Base-by-base conservation (phyloP, 1,140 invertebrate genomes). In the Acromyrmex echinatior region DNA sequence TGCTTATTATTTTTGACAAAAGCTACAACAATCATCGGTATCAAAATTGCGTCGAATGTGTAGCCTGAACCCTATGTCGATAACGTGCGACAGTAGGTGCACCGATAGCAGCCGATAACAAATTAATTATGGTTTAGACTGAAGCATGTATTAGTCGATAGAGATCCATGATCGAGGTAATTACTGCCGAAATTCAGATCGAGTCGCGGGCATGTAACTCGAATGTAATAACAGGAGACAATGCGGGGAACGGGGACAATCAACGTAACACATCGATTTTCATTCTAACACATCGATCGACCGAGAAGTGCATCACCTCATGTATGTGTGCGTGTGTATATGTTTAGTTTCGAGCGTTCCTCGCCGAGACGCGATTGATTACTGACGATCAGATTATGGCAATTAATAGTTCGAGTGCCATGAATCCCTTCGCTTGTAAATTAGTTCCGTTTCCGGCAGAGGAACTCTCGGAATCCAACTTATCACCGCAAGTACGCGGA, bases 151-250 rank as follows among this genome's bases (percentile, higher is more conserved):
- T 90, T 87, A 79, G 77, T 81, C 86, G 78, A 90, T 91, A 86
- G 81, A 81, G 81, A 81, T 70, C 70, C 74, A 63, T 76, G 88
- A 90, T 90, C 88, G 88, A 86, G 86, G 90, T 86, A 91, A 91
- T 91, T 91, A 90, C 88, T 74, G 77, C 76, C 86, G 88, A 91
- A 91, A 91, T 90, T 90, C 89, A 39, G 65, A 25, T 58, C 79
- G 18, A 35, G 62, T 31, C 71, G 88, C 77, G 70, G 82, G 89
- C 76, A 88, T 91, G 89, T 91, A 90, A 91, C 89, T 71, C 65
- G 89, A 82, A 90, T 91, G 90, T 91, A 91, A 91, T 91, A 91
- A 91, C 90, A 25, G 58, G 86, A 91, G 71, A 90, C 90, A 88
- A 90, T 88, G 60, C 74, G 25, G 53, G 39, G 53, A 16, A 51